Percentiles rank a stretch among this genome's conserved stretches.
phyloP scores from a whole-genome alignment of 2,113 vertebrate species.

The Empidonax alnorum region DNA sequence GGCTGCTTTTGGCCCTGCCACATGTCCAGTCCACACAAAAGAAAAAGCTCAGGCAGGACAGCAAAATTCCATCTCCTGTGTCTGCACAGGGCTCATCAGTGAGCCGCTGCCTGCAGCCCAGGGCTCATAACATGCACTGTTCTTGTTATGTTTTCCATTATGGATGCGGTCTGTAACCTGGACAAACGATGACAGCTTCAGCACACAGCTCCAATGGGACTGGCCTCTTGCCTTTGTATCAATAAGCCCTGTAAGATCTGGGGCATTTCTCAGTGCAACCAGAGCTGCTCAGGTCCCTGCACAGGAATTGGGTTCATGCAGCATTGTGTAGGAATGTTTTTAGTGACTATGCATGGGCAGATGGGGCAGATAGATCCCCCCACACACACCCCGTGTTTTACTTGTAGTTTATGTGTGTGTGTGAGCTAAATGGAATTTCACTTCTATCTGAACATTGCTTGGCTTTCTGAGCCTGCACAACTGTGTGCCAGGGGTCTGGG shows the following conservation, averaged over 20 bases:
- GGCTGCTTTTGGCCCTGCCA: background rate
- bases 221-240: background rate
- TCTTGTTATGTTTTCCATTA: background rate
- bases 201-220: background rate
- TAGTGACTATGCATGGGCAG: background rate
- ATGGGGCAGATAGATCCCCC: background rate
- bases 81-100: background rate
- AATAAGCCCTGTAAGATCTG: background rate
- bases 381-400: background rate
- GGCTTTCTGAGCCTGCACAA: background rate
- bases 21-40: background rate
- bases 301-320: background rate
- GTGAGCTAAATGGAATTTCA: background rate
- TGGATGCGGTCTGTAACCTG: background rate
- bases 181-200: background rate
- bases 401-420: fast-evolving
- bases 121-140: background rate
- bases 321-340: fast-evolving
- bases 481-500: fast-evolving
- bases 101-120: background rate
- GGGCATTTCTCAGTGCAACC: background rate
- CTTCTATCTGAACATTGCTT: background rate
- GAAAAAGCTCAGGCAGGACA: background rate
- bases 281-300: background rate
- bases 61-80: background rate